phyloP scores from a whole-genome alignment of 2,113 vertebrate species.

The Platysternon megacephalum region DNA sequence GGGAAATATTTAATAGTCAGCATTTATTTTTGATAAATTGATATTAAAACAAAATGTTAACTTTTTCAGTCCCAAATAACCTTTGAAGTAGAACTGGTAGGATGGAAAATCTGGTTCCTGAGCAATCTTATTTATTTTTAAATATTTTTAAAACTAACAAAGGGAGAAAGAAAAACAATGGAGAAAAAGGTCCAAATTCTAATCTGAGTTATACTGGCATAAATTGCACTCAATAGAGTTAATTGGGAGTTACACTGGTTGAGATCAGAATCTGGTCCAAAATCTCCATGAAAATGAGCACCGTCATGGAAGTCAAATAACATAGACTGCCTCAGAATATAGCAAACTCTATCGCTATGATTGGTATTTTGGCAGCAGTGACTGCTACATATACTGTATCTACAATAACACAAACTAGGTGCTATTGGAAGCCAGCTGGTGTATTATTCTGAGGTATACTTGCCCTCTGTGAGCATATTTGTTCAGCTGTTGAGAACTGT shows the following conservation, averaged over 20 bases:
- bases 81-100: not conserved
- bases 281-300: not conserved
- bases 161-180: not conserved
- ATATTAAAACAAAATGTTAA: not conserved
- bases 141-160: not conserved
- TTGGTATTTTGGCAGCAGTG: not conserved
- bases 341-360: not conserved
- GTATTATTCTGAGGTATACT: not conserved
- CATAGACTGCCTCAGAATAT: not conserved
- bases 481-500: not conserved
- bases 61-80: not conserved
- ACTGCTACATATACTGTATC: not conserved
- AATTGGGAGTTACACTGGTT: not conserved
- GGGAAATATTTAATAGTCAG: conserved; percentile 12
- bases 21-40: not conserved
- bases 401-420: not conserved
- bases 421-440: not conserved
- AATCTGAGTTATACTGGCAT: not conserved
- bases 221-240: not conserved
- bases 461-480: not conserved
- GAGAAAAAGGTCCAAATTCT: not conserved
- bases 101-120: not conserved
- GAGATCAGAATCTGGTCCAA: not conserved
- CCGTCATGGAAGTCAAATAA: not conserved
- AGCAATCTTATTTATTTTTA: not conserved